These are phyloP conservation scores for Amphiura filiformis DNA, from an alignment of 35 echinoderm and acorn worm species.

Conservation along the genomic window DNA sequence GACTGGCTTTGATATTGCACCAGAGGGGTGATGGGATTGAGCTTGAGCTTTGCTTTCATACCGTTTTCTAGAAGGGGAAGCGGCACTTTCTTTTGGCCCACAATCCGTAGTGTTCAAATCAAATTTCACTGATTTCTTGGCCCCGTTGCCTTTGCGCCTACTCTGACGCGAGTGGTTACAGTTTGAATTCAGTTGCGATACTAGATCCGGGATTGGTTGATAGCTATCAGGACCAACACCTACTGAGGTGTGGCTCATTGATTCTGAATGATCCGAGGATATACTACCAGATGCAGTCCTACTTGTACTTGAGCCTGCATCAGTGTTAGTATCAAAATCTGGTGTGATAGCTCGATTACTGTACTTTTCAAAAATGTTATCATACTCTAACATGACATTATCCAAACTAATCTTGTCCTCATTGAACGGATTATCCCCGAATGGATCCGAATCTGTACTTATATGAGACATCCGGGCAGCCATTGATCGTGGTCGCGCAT, in stretches of 20 bases:
- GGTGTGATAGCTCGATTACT: constrained; percentile 67
- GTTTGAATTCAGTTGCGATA: constrained; percentile 1
- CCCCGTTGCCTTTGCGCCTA: neutral
- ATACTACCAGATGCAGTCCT: neutral
- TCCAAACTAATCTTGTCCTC: constrained; percentile 66
- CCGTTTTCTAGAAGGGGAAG: neutral
- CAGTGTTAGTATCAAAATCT: constrained; percentile 73
- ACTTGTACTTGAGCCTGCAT: constrained; percentile 15
- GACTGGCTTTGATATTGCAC: neutral
- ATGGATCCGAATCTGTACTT: constrained; percentile 40
- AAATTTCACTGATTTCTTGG: neutral
- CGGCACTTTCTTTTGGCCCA: neutral
- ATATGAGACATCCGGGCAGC: neutral
- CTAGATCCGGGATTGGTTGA: neutral
- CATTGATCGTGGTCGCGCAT: constrained; percentile 30
- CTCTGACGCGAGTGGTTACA: neutral
- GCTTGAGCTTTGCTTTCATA: neutral
- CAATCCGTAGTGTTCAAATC: neutral
- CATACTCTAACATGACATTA: constrained; percentile 81
- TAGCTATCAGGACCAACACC: neutral
- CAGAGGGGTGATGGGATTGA: neutral
- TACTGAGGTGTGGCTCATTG: neutral
- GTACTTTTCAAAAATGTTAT: constrained; percentile 82
- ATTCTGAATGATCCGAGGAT: neutral
- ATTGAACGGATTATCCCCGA: constrained; percentile 26